phyloP scores from a whole-genome alignment of 2,888 invertebrate species.

The Dryococelus australis region DNA sequence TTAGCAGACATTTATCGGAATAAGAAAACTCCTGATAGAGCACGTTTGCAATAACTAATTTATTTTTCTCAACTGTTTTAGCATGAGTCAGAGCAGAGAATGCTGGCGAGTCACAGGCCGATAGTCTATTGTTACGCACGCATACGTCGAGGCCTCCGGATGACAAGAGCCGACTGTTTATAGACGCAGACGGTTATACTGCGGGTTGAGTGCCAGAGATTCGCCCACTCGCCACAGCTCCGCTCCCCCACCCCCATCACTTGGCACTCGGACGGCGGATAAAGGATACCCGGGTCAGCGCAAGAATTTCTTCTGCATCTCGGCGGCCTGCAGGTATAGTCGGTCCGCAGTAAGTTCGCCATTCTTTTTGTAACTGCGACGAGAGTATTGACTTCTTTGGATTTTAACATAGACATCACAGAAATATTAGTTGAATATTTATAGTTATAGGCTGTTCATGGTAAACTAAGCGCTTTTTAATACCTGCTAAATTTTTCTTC shows the following conservation, averaged over 20 bases:
- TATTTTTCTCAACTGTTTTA: background rate
- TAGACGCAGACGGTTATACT: background rate
- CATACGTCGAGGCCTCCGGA: background rate
- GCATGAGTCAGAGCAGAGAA: background rate
- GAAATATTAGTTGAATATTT: too few relatives aligned
- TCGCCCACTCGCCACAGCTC: background rate
- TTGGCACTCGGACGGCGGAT: background rate
- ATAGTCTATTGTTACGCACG: conserved; percentile 16
- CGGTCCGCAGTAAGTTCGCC: too few relatives aligned
- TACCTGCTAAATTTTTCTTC: too few relatives aligned
- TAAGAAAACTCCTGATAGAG: too few relatives aligned
- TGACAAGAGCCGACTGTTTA: background rate
- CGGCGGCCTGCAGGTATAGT: too few relatives aligned
- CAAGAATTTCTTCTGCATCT: background rate
- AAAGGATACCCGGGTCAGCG: background rate
- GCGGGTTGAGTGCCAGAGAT: background rate
- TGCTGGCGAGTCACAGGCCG: background rate
- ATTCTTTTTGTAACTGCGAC: too few relatives aligned
- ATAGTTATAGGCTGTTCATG: too few relatives aligned
- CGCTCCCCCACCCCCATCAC: background rate
- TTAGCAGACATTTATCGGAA: too few relatives aligned
- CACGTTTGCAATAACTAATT: too few relatives aligned
- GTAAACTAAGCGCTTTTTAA: too few relatives aligned
- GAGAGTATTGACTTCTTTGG: too few relatives aligned
- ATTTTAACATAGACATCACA: too few relatives aligned